These are phyloP conservation scores for Colinus virginianus DNA, from an alignment of 2,113 vertebrate species.

Conservation along the genomic window DNA sequence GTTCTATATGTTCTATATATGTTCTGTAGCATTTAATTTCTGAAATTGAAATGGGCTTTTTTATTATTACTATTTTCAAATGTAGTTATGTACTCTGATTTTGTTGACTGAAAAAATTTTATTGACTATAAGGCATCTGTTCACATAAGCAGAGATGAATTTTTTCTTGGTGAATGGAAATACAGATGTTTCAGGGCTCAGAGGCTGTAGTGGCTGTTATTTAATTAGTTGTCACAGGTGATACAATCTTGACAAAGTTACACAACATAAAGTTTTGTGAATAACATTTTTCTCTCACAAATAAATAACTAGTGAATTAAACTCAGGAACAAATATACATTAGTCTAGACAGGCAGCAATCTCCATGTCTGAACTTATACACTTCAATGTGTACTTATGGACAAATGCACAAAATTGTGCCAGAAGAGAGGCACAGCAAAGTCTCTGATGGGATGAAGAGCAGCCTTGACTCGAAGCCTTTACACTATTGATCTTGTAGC, in stretches of 20 bases:
- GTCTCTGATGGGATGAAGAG: background rate
- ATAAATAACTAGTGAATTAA: background rate
- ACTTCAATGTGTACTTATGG: rapidly evolving
- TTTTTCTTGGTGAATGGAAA: background rate
- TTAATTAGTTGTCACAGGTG: background rate
- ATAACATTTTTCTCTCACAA: background rate
- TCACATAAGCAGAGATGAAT: rapidly evolving
- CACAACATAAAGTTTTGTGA: background rate
- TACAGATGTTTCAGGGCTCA: background rate
- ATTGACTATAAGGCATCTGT: background rate
- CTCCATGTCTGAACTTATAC: background rate
- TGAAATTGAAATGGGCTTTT: background rate
- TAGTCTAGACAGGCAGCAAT: background rate
- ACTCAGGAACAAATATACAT: background rate
- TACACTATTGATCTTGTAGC: background rate
- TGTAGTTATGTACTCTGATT: background rate
- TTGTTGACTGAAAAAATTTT: background rate
- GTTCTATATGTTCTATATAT: background rate
- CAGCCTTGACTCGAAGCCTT: background rate
- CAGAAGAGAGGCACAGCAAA: background rate
- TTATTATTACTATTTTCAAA: background rate
- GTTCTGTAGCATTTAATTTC: background rate
- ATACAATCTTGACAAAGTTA: background rate
- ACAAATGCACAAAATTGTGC: background rate
- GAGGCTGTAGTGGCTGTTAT: background rate